Percentiles rank a stretch among this genome's conserved stretches.
Evolutionary conservation across 2,888 invertebrate genomes (phyloP).

Genomic region (Aphrophora alni): DNA sequence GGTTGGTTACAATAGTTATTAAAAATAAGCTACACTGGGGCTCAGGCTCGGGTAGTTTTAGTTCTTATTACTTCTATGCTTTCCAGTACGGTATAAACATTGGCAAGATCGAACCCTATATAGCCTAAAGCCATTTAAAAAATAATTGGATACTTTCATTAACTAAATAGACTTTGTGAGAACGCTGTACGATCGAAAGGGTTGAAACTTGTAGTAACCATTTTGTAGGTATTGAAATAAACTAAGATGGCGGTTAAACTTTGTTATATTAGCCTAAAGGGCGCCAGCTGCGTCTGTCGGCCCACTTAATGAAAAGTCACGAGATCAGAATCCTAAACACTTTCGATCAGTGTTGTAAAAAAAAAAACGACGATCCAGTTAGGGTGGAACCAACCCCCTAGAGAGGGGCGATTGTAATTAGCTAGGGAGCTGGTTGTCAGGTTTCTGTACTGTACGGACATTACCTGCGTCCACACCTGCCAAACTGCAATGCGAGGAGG

Average conservation of each 20-base stretch:
- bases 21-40: too few relatives aligned
- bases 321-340: slow-evolving; percentile 2
- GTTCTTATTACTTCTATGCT: too few relatives aligned
- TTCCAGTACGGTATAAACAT: too few relatives aligned
- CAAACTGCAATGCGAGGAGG: background rate
- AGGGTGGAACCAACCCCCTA: background rate
- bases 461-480: background rate
- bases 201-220: background rate
- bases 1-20: too few relatives aligned
- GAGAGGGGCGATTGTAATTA: background rate
- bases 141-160: background rate
- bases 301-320: slow-evolving; percentile 9
- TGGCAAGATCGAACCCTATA: too few relatives aligned
- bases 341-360: background rate
- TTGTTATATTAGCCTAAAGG: background rate
- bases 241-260: background rate
- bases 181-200: background rate
- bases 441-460: background rate
- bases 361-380: background rate
- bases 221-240: background rate
- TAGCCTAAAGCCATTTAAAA: too few relatives aligned
- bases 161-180: background rate
- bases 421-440: background rate
- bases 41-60: too few relatives aligned
- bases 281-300: background rate